phyloP scores from a whole-genome alignment of 1,140 invertebrate genomes.

The Metaphire vulgaris region DNA sequence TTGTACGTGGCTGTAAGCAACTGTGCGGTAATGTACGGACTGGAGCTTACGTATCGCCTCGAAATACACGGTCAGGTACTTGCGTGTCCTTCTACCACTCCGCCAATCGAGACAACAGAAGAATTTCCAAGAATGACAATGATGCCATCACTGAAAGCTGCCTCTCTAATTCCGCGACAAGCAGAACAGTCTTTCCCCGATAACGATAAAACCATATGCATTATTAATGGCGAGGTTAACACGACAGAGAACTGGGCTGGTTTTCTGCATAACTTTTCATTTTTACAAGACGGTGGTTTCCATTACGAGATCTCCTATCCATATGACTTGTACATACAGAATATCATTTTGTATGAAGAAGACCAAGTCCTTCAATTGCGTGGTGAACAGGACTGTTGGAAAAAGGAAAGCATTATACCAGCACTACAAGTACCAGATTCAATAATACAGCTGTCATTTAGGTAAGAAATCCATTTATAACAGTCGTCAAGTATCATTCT shows the following conservation, averaged over 20 bases:
- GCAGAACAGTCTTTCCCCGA: not conserved
- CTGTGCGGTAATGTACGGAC: conserved; percentile 17
- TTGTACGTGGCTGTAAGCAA: conserved; percentile 27
- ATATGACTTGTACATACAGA: conserved; percentile 18
- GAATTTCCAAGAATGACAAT: not conserved
- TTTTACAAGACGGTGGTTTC: conserved; percentile 14
- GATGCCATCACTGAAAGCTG: conserved; percentile 1
- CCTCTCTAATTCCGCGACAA: not conserved
- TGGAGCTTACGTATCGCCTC: conserved; percentile 19
- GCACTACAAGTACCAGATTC: conserved; percentile 11
- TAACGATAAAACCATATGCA: conserved; percentile 8
- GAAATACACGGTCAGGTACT: conserved; percentile 16
- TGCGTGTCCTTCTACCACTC: not conserved
- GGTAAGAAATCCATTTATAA: too few relatives aligned
- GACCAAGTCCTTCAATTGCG: conserved; percentile 14
- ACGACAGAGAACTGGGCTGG: conserved; percentile 26
- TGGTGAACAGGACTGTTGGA: conserved; percentile 19
- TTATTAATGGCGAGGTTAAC: conserved; percentile 20
- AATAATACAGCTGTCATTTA: conserved; percentile 21
- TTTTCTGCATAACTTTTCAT: conserved; percentile 18
- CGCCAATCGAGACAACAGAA: not conserved
- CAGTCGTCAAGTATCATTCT: too few relatives aligned
- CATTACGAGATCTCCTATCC: conserved; percentile 22
- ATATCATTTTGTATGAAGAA: conserved; percentile 22
- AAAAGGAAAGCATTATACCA: conserved; percentile 23